A percentile compares a stretch with the other conserved stretches of the same genome.
Conservation (phyloP, 2,888 invertebrate genomes). For the Spisula solida region DNA sequence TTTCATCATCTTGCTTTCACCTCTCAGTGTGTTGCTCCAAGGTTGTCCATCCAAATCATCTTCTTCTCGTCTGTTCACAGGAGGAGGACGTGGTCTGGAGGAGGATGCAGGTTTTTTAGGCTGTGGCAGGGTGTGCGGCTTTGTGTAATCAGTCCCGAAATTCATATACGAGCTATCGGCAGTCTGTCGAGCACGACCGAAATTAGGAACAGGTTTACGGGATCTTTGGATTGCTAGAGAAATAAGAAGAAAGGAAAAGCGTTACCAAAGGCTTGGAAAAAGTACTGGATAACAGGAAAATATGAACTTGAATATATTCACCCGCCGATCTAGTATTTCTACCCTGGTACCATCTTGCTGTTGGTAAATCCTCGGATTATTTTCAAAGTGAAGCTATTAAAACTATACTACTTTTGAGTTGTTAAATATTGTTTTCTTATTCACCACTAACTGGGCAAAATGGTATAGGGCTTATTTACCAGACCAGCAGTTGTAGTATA, state of each 20-base stretch:
- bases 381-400: too few species aligned
- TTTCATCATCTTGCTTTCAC: constrained; percentile 67
- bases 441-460: too few species aligned
- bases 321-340: background rate
- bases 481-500: background rate
- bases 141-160: constrained; percentile 74
- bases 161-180: constrained; percentile 49
- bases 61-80: constrained; percentile 67
- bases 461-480: background rate
- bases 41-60: constrained; percentile 66
- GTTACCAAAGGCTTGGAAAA: background rate
- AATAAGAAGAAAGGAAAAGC: constrained; percentile 22
- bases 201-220: constrained; percentile 62
- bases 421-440: too few species aligned
- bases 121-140: constrained; percentile 62
- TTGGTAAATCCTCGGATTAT: too few species aligned
- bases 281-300: background rate
- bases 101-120: constrained; percentile 57
- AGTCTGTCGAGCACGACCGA: constrained; percentile 57
- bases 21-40: constrained; percentile 78
- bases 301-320: background rate
- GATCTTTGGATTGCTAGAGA: constrained; percentile 59
- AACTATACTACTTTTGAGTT: too few species aligned
- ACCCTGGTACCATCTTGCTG: background rate
- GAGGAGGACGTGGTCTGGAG: constrained; percentile 59